Percentiles rank a stretch among this genome's conserved stretches.
These are phyloP conservation scores for Sminthurinus signatus DNA, from an alignment of 1,140 invertebrate species.

Conservation along the genomic window DNA sequence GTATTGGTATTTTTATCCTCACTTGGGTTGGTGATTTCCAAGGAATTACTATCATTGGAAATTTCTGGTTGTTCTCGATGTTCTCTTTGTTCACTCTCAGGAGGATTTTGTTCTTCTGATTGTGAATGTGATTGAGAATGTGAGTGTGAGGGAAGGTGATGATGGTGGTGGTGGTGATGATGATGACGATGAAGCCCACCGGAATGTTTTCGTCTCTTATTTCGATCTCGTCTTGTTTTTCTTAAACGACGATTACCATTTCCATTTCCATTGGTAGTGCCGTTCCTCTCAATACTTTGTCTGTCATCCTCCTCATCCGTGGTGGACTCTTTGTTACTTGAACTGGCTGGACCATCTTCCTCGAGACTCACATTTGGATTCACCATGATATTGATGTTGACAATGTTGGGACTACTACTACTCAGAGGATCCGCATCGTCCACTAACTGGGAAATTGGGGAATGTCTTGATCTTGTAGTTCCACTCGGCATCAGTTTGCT, in stretches of 20 bases:
- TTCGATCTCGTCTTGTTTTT: slow-evolving; percentile 5
- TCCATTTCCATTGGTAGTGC: not conserved
- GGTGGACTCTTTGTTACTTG: slow-evolving; percentile 11
- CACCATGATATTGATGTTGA: slow-evolving; percentile 12
- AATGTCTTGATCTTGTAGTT: not conserved
- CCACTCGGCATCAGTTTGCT: not conserved
- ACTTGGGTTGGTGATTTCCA: too few relatives aligned
- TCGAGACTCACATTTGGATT: slow-evolving; percentile 2
- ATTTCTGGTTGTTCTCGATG: not conserved
- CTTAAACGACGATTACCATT: not conserved
- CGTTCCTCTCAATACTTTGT: not conserved
- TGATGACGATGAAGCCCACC: not conserved
- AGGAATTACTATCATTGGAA: not conserved
- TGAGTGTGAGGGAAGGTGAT: too few relatives aligned
- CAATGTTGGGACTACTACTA: not conserved
- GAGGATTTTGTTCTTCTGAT: too few relatives aligned
- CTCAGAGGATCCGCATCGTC: not conserved
- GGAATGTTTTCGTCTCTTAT: not conserved
- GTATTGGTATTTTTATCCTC: too few relatives aligned
- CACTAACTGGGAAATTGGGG: slow-evolving; percentile 3
- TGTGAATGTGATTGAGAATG: too few relatives aligned
- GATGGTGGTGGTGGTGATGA: not conserved
- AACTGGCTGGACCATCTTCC: not conserved
- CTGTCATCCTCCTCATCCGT: slow-evolving; percentile 2
- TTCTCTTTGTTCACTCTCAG: not conserved